phyloP scores from a whole-genome alignment of 2,113 vertebrate species.

The Malaclemys terrapin region DNA sequence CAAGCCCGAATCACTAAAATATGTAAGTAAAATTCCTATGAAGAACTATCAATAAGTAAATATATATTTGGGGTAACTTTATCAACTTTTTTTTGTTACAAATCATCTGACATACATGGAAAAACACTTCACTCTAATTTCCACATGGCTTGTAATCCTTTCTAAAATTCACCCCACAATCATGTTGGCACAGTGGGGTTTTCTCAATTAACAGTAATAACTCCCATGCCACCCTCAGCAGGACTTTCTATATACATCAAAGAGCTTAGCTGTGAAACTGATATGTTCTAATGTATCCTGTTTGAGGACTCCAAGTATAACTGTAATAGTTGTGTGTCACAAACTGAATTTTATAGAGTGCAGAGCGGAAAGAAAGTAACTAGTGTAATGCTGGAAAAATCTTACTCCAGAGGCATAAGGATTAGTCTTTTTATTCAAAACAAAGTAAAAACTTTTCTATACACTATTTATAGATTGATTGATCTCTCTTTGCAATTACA shows the following conservation, averaged over 20 bases:
- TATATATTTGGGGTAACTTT: neutral
- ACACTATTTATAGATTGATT: neutral
- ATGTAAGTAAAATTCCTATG: neutral
- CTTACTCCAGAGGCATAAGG: neutral
- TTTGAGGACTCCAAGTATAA: neutral
- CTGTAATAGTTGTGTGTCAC: neutral
- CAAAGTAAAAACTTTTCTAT: neutral
- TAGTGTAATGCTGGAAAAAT: neutral
- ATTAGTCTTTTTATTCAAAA: slow-evolving; percentile 1
- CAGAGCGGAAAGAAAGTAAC: neutral
- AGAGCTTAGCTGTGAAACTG: neutral
- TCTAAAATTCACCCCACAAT: neutral
- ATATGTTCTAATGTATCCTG: neutral
- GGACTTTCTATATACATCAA: neutral
- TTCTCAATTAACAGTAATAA: neutral
- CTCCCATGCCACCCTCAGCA: neutral
- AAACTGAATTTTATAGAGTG: neutral
- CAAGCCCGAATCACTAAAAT: neutral
- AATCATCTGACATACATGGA: neutral
- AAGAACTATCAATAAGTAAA: neutral
- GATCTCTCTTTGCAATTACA: neutral
- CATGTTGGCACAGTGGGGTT: neutral
- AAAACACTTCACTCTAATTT: neutral
- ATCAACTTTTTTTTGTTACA: neutral
- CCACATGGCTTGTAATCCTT: neutral